Percentiles rank a stretch among this genome's conserved stretches.
phyloP scores from a whole-genome alignment of 2,113 vertebrate species.

The Corythoichthys haematopterus region DNA sequence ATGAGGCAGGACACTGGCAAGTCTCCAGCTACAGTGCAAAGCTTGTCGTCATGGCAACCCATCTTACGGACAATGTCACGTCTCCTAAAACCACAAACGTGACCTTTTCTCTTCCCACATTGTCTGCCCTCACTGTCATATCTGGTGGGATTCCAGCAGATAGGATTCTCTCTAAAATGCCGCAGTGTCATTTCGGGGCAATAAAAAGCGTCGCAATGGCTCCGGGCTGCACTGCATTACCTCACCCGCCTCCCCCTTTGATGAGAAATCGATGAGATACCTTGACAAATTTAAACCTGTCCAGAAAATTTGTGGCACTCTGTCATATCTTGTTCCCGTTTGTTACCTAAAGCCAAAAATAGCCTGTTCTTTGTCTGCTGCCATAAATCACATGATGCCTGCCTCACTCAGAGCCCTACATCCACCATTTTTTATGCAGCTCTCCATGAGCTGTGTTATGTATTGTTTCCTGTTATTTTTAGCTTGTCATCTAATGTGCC shows the following conservation, averaged over 20 bases:
- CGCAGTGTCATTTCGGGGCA: not conserved
- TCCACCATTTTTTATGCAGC: constrained; percentile 39
- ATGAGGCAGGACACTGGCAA: constrained; percentile 13
- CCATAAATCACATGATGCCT: constrained; percentile 63
- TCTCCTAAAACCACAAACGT: not conserved
- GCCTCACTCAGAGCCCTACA: constrained; percentile 43
- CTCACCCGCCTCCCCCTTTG: not conserved
- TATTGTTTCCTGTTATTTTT: constrained; percentile 26
- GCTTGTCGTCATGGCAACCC: constrained; percentile 7
- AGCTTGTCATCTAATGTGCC: constrained; percentile 6
- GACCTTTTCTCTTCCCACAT: constrained; percentile 1
- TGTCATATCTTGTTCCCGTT: constrained; percentile 43
- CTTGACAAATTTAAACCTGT: constrained; percentile 36
- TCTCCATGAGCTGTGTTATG: constrained; percentile 39
- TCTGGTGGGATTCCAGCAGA: not conserved
- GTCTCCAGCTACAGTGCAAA: constrained; percentile 18
- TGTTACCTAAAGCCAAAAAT: constrained; percentile 71
- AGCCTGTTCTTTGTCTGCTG: constrained; percentile 59
- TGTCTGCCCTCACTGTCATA: not conserved
- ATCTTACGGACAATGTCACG: not conserved
- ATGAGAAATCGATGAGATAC: constrained; percentile 1
- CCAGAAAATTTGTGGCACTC: constrained; percentile 33
- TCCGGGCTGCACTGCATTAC: not conserved
- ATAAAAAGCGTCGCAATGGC: not conserved
- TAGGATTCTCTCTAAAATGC: not conserved